Conservation (phyloP, 2,113 vertebrate species). For the Cyanocitta stelleri region DNA sequence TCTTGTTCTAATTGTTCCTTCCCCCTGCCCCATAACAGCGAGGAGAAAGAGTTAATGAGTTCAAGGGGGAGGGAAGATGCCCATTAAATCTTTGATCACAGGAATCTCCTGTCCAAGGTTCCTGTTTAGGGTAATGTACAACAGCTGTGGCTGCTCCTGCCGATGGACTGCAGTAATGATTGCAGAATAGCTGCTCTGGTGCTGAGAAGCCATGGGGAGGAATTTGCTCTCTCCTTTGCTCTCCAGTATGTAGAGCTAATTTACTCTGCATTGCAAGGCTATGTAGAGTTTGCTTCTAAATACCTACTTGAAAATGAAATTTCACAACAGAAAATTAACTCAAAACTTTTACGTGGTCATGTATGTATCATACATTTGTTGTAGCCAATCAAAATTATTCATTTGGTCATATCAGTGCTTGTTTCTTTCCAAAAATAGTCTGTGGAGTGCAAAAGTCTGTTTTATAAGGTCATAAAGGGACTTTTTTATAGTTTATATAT, state of each 20-base stretch:
- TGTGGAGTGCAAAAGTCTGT: neutral
- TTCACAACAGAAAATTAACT: neutral
- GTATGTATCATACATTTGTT: neutral
- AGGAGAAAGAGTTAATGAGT: neutral
- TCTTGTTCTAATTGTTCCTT: neutral
- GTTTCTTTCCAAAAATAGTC: neutral
- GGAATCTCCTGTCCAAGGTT: neutral
- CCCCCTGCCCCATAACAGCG: rapidly evolving
- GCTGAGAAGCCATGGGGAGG: neutral
- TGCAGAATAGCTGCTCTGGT: conserved; percentile 8
- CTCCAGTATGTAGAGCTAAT: neutral
- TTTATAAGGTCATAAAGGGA: conserved; percentile 6
- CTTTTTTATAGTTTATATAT: neutral
- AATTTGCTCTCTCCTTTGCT: neutral
- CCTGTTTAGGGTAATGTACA: neutral
- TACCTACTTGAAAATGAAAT: neutral
- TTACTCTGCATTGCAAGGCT: neutral
- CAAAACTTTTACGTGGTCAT: neutral
- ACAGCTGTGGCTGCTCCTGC: neutral
- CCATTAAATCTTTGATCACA: neutral
- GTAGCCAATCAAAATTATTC: neutral
- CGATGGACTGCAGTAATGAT: neutral
- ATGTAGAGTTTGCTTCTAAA: neutral
- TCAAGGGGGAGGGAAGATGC: neutral
- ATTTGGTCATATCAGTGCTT: neutral